A percentile compares a stretch with the other conserved stretches of the same genome.
These are phyloP conservation scores for Ceratoteleas bidentatus DNA, from an alignment of 1,140 invertebrate genomes.

Conservation along the genomic window DNA sequence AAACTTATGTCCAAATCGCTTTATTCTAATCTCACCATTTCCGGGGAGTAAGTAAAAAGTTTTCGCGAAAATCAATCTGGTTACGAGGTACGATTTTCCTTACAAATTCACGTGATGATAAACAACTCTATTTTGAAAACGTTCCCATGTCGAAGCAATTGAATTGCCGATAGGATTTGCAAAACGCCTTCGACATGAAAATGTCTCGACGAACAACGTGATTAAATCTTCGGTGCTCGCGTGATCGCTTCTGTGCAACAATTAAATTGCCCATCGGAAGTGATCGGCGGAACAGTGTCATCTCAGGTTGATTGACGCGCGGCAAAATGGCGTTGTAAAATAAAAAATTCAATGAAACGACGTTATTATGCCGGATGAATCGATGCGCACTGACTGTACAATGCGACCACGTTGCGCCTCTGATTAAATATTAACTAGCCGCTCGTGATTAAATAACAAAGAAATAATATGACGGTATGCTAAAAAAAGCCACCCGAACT, in stretches of 20 bases:
- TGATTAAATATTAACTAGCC: conserved; percentile 26
- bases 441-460: too few relatives aligned
- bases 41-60: too few relatives aligned
- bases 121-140: too few relatives aligned
- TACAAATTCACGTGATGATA: too few relatives aligned
- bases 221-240: conserved; percentile 18
- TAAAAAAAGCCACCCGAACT: too few relatives aligned
- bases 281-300: conserved; percentile 14
- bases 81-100: too few relatives aligned
- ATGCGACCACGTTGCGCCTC: conserved; percentile 2
- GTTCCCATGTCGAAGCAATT: too few relatives aligned
- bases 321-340: conserved; percentile 12
- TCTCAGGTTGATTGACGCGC: conserved; percentile 12
- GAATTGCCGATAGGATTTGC: too few relatives aligned
- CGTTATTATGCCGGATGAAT: conserved; percentile 10
- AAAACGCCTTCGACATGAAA: conserved; percentile 26
- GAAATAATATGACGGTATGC: too few relatives aligned
- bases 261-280: conserved; percentile 17
- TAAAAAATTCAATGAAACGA: conserved; percentile 22
- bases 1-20: too few relatives aligned
- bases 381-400: conserved; percentile 5
- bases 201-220: conserved; percentile 24
- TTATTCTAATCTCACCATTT: too few relatives aligned
- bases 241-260: conserved; percentile 14
- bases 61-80: too few relatives aligned